These are phyloP conservation scores for Drosophila pseudotalamancana DNA, from an alignment of 2,888 invertebrate genomes.

Conservation along the genomic window DNA sequence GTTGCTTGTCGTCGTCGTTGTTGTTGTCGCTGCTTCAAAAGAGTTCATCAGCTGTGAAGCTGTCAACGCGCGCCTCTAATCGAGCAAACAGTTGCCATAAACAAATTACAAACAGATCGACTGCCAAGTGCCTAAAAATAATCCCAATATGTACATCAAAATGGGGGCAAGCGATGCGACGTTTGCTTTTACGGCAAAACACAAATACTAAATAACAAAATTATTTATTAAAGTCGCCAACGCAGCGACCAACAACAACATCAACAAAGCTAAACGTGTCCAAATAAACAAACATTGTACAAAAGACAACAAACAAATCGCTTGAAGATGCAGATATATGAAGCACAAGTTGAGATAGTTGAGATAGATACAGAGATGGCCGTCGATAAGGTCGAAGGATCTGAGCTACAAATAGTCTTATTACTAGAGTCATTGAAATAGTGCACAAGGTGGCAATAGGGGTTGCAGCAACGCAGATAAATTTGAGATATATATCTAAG, in stretches of 20 bases:
- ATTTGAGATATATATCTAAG: no score
- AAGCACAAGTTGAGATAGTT: slow-evolving; percentile 1
- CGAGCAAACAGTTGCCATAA: slow-evolving; percentile 75
- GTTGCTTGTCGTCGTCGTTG: slow-evolving; percentile 29
- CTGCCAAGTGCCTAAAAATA: slow-evolving; percentile 50
- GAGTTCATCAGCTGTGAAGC: slow-evolving; percentile 68
- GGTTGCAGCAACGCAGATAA: no score
- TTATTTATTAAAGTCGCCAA: slow-evolving; percentile 57
- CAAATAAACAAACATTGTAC: slow-evolving; percentile 69
- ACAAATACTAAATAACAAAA: slow-evolving; percentile 32
- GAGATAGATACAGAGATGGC: background rate
- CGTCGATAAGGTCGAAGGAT: slow-evolving; percentile 11
- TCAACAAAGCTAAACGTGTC: slow-evolving; percentile 48
- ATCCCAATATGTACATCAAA: slow-evolving; percentile 32
- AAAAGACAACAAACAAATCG: slow-evolving; percentile 53
- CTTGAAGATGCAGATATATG: slow-evolving; percentile 28
- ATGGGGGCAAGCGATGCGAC: slow-evolving; percentile 32
- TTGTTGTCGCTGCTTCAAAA: slow-evolving; percentile 52
- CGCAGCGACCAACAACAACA: slow-evolving; percentile 27
- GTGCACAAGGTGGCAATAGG: background rate
- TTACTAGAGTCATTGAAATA: background rate
- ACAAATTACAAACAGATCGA: slow-evolving; percentile 69
- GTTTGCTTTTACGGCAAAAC: slow-evolving; percentile 45
- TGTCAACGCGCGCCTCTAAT: slow-evolving; percentile 70
- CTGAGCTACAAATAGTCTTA: background rate